A percentile compares a stretch with the other conserved stretches of the same genome.
Evolutionary conservation across 2,797 vertebrate genomes (phyloP).

Genomic region (Synaphobranchus kaupii): DNA sequence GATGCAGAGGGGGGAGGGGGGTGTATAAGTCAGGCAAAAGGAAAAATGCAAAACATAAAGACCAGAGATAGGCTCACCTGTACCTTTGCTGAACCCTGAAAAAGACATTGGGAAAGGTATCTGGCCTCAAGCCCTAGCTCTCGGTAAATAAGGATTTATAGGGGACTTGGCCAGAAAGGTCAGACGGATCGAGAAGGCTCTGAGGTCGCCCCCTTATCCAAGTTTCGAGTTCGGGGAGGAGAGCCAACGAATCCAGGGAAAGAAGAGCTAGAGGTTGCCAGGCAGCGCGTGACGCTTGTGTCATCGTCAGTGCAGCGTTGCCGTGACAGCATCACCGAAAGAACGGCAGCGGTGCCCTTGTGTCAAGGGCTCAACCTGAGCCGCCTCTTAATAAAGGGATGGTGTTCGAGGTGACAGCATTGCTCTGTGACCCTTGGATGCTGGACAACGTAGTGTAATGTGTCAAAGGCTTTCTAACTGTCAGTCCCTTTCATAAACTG

Average conservation of each 20-base stretch:
- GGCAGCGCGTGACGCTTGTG: neutral
- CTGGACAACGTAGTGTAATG: neutral
- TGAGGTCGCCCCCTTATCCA: neutral
- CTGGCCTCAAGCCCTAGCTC: neutral
- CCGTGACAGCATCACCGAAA: neutral
- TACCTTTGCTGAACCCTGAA: neutral
- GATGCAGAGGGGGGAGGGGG: neutral
- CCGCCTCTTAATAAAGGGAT: neutral
- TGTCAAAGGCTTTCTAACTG: neutral
- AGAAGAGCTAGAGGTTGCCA: neutral
- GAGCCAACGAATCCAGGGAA: neutral
- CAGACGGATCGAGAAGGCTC: neutral
- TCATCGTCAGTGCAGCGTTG: neutral
- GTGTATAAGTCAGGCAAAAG: neutral
- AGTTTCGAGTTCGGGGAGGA: neutral
- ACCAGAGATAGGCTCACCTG: neutral
- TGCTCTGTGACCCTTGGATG: neutral
- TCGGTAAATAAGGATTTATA: neutral
- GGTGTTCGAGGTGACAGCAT: neutral
- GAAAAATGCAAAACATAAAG: neutral
- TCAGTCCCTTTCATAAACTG: neutral
- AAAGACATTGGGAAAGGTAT: neutral
- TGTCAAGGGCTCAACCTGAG: neutral
- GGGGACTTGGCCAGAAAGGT: neutral
- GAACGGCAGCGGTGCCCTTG: neutral